Evolutionary conservation across 2,888 invertebrate species (phyloP).

Genomic region (Sipha maydis): DNA sequence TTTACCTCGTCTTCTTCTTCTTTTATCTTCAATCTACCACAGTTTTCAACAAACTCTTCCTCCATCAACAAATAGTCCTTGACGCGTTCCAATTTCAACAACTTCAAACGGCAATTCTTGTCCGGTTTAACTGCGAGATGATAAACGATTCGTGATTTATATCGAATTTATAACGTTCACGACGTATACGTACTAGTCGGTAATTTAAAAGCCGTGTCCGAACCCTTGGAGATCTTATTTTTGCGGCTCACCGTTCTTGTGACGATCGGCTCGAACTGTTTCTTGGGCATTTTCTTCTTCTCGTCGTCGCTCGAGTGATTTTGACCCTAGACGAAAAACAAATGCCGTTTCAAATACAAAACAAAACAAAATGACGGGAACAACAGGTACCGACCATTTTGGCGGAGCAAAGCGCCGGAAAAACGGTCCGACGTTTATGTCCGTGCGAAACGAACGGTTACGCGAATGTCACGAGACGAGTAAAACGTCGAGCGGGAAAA

Average conservation of each 20-base stretch:
- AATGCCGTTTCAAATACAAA: background rate
- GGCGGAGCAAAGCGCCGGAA: too few species aligned
- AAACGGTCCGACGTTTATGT: too few species aligned
- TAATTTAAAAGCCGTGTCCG: background rate
- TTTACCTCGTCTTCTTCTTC: slow-evolving; percentile 93
- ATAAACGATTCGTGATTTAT: background rate
- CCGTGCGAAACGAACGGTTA: too few species aligned
- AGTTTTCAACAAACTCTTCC: slow-evolving; percentile 98
- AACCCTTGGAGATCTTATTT: background rate
- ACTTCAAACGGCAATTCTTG: background rate
- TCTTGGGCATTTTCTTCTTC: background rate
- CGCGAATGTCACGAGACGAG: too few species aligned
- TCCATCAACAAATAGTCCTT: slow-evolving; percentile 99
- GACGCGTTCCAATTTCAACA: slow-evolving; percentile 92
- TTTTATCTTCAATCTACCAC: slow-evolving; percentile 96
- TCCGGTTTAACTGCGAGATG: background rate
- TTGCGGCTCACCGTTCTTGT: background rate
- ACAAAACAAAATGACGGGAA: background rate
- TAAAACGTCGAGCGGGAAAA: too few species aligned
- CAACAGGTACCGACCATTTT: background rate
- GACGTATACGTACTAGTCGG: background rate
- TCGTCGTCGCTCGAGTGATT: background rate
- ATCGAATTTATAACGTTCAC: background rate
- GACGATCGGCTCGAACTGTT: background rate
- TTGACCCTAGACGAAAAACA: background rate